A percentile compares a stretch with the other conserved stretches of the same genome.
Evolutionary conservation across 2,888 invertebrate genomes (phyloP).

Genomic region (Balanococcus diminutus): DNA sequence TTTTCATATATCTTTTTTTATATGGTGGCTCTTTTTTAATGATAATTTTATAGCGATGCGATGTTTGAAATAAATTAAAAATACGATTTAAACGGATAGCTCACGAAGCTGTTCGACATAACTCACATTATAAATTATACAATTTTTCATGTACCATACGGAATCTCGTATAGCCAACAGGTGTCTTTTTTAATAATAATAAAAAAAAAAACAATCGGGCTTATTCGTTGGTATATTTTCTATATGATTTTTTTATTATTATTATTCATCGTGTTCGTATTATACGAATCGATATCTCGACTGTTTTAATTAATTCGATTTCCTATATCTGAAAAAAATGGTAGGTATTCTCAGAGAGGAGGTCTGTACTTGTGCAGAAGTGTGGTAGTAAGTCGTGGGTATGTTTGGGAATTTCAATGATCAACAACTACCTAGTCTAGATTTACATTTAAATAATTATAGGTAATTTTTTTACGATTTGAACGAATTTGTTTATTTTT

Average conservation of each 20-base stretch:
- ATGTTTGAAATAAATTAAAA: slow-evolving; percentile 48
- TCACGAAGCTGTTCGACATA: slow-evolving; percentile 51
- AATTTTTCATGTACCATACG: slow-evolving; percentile 16
- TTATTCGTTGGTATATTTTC: background rate
- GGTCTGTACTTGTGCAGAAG: background rate
- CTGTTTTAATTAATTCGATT: slow-evolving; percentile 15
- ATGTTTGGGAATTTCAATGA: background rate
- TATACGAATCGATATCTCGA: background rate
- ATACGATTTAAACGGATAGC: slow-evolving; percentile 49
- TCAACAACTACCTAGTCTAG: too few relatives aligned
- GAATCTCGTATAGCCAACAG: slow-evolving; percentile 38
- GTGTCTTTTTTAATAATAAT: slow-evolving; percentile 35
- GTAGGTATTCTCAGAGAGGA: too few relatives aligned
- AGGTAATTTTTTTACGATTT: too few relatives aligned
- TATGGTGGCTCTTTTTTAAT: slow-evolving; percentile 32
- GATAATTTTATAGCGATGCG: slow-evolving; percentile 31
- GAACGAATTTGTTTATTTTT: too few relatives aligned
- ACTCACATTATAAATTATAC: slow-evolving; percentile 49
- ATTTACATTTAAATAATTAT: too few relatives aligned
- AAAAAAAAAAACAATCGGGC: slow-evolving; percentile 15
- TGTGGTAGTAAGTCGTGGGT: background rate
- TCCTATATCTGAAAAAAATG: too few relatives aligned
- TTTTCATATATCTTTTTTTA: background rate
- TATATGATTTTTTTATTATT: background rate
- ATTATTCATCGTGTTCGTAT: background rate